These are phyloP conservation scores for Chlorodrepanis virens DNA, from an alignment of 2,113 vertebrate genomes.

Conservation along the genomic window DNA sequence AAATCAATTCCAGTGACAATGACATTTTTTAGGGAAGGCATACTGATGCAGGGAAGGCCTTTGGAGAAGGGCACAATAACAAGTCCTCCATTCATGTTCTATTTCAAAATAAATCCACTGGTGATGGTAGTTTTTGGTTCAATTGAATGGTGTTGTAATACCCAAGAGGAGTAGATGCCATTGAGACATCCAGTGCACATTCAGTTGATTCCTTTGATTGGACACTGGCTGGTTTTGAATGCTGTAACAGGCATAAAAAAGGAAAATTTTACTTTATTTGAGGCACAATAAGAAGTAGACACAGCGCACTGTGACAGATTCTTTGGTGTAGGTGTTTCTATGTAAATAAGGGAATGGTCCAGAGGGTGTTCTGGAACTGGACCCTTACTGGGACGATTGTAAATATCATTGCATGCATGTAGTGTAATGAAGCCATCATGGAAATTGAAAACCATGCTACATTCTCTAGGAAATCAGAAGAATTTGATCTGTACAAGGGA, in stretches of 20 bases:
- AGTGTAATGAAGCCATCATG: background rate
- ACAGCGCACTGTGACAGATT: background rate
- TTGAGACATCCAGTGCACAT: accelerated
- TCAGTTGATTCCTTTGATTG: background rate
- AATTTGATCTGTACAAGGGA: background rate
- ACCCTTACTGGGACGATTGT: background rate
- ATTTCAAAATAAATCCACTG: background rate
- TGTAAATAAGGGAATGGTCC: background rate
- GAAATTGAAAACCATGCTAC: background rate
- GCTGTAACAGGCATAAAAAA: background rate
- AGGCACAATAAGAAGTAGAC: background rate
- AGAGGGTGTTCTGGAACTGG: background rate
- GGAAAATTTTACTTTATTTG: background rate
- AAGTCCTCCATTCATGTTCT: background rate
- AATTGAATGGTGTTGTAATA: background rate
- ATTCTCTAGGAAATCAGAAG: background rate
- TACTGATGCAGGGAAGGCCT: background rate
- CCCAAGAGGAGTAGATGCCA: background rate
- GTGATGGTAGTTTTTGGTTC: background rate
- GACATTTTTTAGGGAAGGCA: background rate
- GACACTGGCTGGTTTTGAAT: background rate
- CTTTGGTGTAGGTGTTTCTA: background rate
- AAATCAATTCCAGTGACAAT: background rate
- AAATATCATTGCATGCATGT: background rate
- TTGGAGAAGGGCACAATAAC: background rate